Evolutionary conservation across 2,888 invertebrate species (phyloP), one percentile per base, ranked within the genome.

Genomic region (Chymomyza fuscimana): DNA sequence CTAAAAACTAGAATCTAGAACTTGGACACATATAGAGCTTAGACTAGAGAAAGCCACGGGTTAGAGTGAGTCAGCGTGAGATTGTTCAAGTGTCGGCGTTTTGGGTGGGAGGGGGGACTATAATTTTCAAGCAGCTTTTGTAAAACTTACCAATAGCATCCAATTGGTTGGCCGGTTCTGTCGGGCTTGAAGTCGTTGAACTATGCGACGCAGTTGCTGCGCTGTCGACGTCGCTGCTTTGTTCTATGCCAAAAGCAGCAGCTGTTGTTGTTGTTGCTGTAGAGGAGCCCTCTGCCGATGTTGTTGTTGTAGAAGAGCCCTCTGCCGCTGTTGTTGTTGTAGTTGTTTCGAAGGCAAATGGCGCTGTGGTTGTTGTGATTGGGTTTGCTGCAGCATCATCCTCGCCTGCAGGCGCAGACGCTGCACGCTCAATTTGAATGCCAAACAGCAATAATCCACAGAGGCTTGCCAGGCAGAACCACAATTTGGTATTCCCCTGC

Each of bases 401-500:
- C 73, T 80, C 82, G 77, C 86, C 88, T 79, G 84, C 87, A 76
- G 85, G 87, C 82, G 85, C 87, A 78, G 88, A 85, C 77, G 82
- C 84, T 72, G 87, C 86, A 67, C 81, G 85, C 77, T 85, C 86
- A 74, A 86, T 84, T 88, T 88, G 83, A 89, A 87, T 87, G 83
- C 83, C 87, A 85, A 86, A 76, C 80, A 90, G 78, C 82, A 90
- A 77, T 83, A 89, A 80, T 82, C 83, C 90, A 80, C 86, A 89
- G 77, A 90, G 77, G 73, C 79, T 81, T 67, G 82, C 79, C 69
- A 82, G 64, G 64, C 84, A 81, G 70, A 88, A 68, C 77, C 66
- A 74, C 62, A 32, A 77, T 69, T 36, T 36, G 66, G 79, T 32
- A 32, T 32, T 64, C 65, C 69, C 19, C 70, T 15, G 46, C 67